These are phyloP conservation scores for Sipha flava DNA, from an alignment of 1,140 invertebrate genomes.

Conservation along the genomic window DNA sequence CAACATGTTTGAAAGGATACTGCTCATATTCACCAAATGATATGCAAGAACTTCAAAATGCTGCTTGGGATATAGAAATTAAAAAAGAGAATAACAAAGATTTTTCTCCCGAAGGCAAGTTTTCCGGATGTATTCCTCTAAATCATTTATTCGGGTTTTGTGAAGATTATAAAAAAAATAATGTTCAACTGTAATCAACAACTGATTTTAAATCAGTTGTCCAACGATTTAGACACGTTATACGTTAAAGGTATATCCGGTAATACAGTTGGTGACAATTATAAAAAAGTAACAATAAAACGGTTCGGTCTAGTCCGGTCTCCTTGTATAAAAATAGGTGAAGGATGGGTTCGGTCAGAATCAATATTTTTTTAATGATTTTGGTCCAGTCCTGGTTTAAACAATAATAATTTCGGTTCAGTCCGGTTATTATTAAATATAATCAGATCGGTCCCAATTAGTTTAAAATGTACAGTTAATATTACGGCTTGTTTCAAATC, in stretches of 20 bases:
- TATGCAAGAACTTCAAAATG: conserved; percentile 37
- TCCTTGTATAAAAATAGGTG: conserved; percentile 38
- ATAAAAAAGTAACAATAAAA: background rate
- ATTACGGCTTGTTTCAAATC: too few species aligned
- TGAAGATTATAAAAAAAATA: conserved; percentile 46
- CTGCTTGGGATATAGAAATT: conserved; percentile 39
- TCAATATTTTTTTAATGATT: too few species aligned
- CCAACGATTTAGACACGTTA: conserved; percentile 38
- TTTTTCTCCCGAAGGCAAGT: conserved; percentile 33
- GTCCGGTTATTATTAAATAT: too few species aligned
- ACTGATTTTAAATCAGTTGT: conserved; percentile 43
- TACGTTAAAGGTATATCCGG: background rate
- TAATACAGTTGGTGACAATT: conserved; percentile 3
- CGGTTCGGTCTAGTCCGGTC: too few species aligned
- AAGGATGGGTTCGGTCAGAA: too few species aligned
- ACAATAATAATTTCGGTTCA: too few species aligned
- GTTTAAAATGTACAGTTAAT: too few species aligned
- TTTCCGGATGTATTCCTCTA: conserved; percentile 43
- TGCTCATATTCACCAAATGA: conserved; percentile 38
- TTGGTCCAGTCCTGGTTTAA: too few species aligned
- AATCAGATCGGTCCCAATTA: too few species aligned
- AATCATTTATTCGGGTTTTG: conserved; percentile 44
- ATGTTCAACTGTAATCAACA: conserved; percentile 46
- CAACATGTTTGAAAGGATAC: conserved; percentile 43
- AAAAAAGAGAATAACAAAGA: background rate